These are phyloP conservation scores for Brachionus koreanus DNA, from an alignment of 1,140 invertebrate genomes.

Conservation along the genomic window DNA sequence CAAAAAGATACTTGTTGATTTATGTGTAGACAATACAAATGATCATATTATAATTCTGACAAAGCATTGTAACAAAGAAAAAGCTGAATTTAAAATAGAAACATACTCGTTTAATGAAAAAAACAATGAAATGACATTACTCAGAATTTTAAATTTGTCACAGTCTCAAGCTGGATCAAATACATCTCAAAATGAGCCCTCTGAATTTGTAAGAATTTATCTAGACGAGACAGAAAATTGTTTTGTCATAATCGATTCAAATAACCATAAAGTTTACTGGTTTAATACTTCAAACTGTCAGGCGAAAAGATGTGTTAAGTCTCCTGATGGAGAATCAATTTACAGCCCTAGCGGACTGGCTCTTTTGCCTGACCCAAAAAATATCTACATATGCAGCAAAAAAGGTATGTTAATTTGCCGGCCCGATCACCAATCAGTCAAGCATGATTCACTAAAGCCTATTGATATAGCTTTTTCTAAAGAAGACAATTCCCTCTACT, in stretches of 20 bases:
- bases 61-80: background rate
- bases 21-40: conserved; percentile 16
- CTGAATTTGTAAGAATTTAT: conserved; percentile 41
- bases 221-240: background rate
- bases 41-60: conserved; percentile 22
- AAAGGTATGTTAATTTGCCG: conserved; percentile 40
- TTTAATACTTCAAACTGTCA: conserved; percentile 31
- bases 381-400: conserved; percentile 34
- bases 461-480: conserved; percentile 27
- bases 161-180: background rate
- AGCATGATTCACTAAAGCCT: conserved; percentile 31
- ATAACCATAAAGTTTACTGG: conserved; percentile 44
- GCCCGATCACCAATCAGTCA: conserved; percentile 41
- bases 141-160: background rate
- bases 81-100: conserved; percentile 40
- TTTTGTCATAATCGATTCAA: conserved; percentile 36
- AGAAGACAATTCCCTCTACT: conserved; percentile 26
- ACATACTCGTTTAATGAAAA: conserved; percentile 15
- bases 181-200: conserved; percentile 24
- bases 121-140: conserved; percentile 26
- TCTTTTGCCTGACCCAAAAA: conserved; percentile 13
- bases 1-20: background rate
- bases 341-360: background rate
- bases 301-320: conserved; percentile 33
- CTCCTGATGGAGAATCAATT: conserved; percentile 36